These are phyloP conservation scores for Dipodomys ordii DNA, from an alignment of 2,113 vertebrate genomes.

Conservation along the genomic window DNA sequence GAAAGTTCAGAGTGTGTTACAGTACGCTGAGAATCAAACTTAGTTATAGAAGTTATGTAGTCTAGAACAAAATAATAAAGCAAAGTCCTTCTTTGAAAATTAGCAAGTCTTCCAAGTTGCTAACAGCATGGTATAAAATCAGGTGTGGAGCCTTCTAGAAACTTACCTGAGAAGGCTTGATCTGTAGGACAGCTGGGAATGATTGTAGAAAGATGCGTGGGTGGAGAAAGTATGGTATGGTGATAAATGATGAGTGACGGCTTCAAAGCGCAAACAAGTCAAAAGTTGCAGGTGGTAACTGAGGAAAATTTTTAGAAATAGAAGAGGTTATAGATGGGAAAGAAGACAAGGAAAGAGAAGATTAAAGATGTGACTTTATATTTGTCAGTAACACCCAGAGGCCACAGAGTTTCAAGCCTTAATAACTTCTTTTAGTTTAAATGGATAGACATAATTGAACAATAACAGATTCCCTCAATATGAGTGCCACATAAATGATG, in stretches of 20 bases:
- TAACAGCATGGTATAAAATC: background rate
- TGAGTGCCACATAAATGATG: background rate
- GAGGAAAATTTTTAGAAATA: background rate
- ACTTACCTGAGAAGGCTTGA: background rate
- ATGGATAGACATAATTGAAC: background rate
- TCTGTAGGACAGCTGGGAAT: background rate
- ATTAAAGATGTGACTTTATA: background rate
- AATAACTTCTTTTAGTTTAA: constrained; percentile 53
- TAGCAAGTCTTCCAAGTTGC: background rate
- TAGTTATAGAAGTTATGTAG: background rate
- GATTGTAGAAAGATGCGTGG: background rate
- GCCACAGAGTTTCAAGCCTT: background rate
- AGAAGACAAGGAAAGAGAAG: background rate
- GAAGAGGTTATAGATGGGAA: background rate
- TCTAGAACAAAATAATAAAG: background rate
- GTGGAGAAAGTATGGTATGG: background rate
- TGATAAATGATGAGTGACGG: background rate
- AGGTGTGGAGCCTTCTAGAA: background rate
- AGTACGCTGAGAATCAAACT: background rate
- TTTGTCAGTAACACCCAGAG: background rate
- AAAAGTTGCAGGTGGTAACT: background rate
- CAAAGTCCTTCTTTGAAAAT: background rate
- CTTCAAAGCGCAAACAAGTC: background rate
- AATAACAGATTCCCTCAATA: background rate
- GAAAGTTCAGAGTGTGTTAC: background rate